Percentiles rank a stretch among this genome's conserved stretches.
Evolutionary conservation across 2,888 invertebrate genomes (phyloP).

Genomic region (Scaptodrosophila latifasciaeformis): DNA sequence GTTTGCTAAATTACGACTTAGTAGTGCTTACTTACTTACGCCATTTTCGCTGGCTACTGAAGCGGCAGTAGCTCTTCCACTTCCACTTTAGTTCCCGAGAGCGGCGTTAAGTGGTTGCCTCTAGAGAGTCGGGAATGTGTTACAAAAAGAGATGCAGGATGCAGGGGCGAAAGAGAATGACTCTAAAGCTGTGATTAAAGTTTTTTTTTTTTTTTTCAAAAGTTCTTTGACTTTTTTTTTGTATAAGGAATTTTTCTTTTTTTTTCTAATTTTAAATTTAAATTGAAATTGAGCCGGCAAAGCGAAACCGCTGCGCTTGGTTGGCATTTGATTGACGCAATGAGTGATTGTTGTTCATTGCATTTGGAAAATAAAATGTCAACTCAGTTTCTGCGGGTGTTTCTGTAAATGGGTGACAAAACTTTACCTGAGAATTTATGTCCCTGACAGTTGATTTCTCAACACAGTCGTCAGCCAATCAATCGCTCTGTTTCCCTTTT

Average conservation of each 20-base stretch:
- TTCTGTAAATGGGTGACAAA: too few species aligned
- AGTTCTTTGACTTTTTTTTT: slow-evolving; percentile 23
- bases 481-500: too few species aligned
- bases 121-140: too few species aligned
- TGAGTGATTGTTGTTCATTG: slow-evolving; percentile 63
- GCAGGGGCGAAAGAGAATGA: neutral
- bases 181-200: slow-evolving; percentile 51
- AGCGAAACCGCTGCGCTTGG: slow-evolving; percentile 27
- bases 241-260: too few species aligned
- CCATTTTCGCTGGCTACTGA: slow-evolving; percentile 39
- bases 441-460: slow-evolving; percentile 10
- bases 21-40: slow-evolving; percentile 28
- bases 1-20: slow-evolving; percentile 29
- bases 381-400: too few species aligned
- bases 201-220: slow-evolving; percentile 24
- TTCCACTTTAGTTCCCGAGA: slow-evolving; percentile 39
- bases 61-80: slow-evolving; percentile 22
- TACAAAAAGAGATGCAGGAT: too few species aligned
- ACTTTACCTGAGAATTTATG: slow-evolving; percentile 10
- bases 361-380: too few species aligned
- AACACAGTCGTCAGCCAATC: neutral
- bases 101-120: slow-evolving; percentile 40
- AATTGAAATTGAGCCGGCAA: slow-evolving; percentile 57
- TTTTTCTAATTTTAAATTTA: slow-evolving; percentile 69
- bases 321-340: slow-evolving; percentile 51